phyloP scores from a whole-genome alignment of 2,113 vertebrate species.

The Montifringilla adamsi region DNA sequence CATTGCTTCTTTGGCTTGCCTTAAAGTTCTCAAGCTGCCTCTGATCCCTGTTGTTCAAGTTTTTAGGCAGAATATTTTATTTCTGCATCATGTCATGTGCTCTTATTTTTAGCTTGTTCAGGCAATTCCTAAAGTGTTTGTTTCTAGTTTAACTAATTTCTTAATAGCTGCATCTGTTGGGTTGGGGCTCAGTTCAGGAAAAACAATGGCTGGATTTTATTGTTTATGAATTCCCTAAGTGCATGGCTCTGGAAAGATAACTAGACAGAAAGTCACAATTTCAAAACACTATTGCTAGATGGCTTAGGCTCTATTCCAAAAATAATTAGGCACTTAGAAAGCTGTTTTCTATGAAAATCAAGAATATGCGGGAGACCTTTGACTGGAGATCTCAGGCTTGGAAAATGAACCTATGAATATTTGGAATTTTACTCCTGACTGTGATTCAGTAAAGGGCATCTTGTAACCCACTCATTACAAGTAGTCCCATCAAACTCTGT shows the following conservation, averaged over 20 bases:
- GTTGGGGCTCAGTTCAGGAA: slow-evolving; percentile 22
- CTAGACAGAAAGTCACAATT: not conserved
- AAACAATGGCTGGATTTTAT: slow-evolving; percentile 20
- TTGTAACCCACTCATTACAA: not conserved
- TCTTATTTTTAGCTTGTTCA: slow-evolving; percentile 58
- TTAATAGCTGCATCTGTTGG: slow-evolving; percentile 16
- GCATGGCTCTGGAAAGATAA: slow-evolving; percentile 12
- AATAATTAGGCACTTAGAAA: slow-evolving; percentile 15
- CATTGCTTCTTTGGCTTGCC: not conserved
- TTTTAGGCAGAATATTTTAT: slow-evolving; percentile 18
- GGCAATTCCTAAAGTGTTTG: slow-evolving; percentile 24
- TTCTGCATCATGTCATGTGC: not conserved
- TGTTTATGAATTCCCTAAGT: not conserved
- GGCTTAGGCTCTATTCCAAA: slow-evolving; percentile 4
- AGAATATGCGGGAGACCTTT: not conserved
- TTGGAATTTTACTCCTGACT: not conserved
- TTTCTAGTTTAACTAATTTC: slow-evolving; percentile 41
- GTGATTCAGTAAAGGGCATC: not conserved
- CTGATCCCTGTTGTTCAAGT: not conserved
- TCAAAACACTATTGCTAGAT: slow-evolving; percentile 18
- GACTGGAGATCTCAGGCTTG: not conserved
- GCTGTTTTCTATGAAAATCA: not conserved
- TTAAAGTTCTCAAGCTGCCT: not conserved
- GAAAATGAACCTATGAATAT: not conserved
- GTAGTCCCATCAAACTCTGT: not conserved